A percentile compares a stretch with the other conserved stretches of the same genome.
These are phyloP conservation scores for Limosa lapponica DNA, from an alignment of 2,797 vertebrate species.

Conservation along the genomic window DNA sequence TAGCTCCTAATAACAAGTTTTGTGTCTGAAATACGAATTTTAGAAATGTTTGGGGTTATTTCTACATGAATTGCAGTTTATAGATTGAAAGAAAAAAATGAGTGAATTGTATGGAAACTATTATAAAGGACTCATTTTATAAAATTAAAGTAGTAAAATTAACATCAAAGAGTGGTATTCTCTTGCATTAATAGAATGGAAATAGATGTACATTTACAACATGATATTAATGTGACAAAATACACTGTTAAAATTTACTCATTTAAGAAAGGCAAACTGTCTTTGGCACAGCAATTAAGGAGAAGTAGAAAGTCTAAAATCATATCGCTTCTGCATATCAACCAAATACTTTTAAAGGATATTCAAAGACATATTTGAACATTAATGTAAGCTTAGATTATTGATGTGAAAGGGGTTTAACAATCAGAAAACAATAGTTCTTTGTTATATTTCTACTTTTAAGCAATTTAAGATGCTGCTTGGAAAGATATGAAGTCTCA, in stretches of 20 bases:
- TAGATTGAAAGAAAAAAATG: neutral
- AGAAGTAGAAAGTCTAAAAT: slow-evolving; percentile 21
- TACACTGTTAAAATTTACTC: slow-evolving; percentile 1
- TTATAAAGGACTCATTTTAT: neutral
- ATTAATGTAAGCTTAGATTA: slow-evolving; percentile 10
- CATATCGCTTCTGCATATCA: neutral
- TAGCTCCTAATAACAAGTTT: neutral
- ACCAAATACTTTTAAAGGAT: neutral
- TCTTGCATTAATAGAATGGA: neutral
- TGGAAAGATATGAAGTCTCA: slow-evolving; percentile 56
- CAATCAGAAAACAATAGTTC: slow-evolving; percentile 44
- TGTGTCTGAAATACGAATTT: neutral
- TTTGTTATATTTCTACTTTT: slow-evolving; percentile 48
- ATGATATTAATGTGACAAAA: neutral
- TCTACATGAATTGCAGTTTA: neutral
- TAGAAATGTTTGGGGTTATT: neutral
- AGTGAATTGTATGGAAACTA: neutral
- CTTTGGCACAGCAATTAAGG: slow-evolving; percentile 16
- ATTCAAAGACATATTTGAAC: slow-evolving; percentile 18
- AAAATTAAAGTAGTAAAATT: slow-evolving; percentile 6
- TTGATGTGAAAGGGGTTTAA: slow-evolving; percentile 36
- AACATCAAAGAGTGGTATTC: neutral
- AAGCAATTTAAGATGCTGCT: slow-evolving; percentile 40
- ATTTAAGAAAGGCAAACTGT: neutral
- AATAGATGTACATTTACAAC: neutral